Conservation (phyloP, 2,888 invertebrate species). For the Entomobrya proxima region DNA sequence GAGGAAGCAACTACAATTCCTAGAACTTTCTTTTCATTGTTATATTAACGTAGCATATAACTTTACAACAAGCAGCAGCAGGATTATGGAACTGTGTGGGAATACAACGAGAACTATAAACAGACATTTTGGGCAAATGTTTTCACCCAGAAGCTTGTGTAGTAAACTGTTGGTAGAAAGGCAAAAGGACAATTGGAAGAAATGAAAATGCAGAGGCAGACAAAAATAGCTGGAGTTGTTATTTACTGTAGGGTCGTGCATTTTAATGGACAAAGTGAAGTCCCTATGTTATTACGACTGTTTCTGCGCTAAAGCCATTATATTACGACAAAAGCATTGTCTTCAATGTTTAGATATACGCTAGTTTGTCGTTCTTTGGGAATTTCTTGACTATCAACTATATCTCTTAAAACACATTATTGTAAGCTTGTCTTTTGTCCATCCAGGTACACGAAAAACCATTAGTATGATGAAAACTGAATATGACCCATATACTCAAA, state of each 20-base stretch:
- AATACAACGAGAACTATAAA: no score
- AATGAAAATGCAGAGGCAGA: not conserved
- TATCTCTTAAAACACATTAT: constrained; percentile 14
- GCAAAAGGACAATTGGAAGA: not conserved
- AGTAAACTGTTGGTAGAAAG: not conserved
- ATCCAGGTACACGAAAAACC: not conserved
- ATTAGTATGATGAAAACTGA: constrained; percentile 14
- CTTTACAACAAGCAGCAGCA: not conserved
- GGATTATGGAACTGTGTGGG: not conserved
- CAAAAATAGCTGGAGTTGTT: not conserved
- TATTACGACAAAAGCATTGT: not conserved
- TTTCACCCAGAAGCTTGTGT: no score
- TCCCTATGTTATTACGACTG: no score
- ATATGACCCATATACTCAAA: constrained; percentile 35
- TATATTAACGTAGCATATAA: not conserved
- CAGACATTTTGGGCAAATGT: no score
- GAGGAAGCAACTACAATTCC: not conserved
- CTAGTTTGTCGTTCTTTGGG: not conserved
- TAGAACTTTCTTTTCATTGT: constrained; percentile 4
- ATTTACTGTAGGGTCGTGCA: constrained; percentile 22
- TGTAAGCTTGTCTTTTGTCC: not conserved
- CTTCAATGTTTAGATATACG: not conserved
- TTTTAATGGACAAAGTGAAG: not conserved
- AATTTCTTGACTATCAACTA: not conserved
- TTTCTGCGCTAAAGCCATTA: no score